Evolutionary conservation across 1,140 invertebrate species (phyloP), one percentile per base, ranked within the genome.

Genomic region (Linepithema humile): DNA sequence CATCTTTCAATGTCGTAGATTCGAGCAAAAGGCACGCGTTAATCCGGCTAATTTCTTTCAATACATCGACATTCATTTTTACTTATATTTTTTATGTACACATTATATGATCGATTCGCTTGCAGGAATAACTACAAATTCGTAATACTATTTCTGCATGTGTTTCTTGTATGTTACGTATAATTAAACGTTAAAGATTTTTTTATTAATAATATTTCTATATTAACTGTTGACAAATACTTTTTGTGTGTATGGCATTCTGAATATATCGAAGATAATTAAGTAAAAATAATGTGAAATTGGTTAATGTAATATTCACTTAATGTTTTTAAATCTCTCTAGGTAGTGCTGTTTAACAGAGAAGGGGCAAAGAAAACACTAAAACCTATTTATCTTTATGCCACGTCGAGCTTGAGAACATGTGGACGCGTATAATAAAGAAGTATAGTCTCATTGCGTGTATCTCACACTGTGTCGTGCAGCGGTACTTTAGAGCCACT

Each of bases 1-100:
- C 85, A 83, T 73, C 23, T 26, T 65, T 87, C 38, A 57, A 87
- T 87, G 83, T 87, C 72, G 23, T 75, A 77, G 72, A 67, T 57
- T 78, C 32, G 20, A 74, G 29, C 35, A 55, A 38, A 45, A 65
- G 43, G 15, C 43, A 15, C 73, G n/a, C 70, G 70, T 73, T 82
- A 86, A 57, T 57, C 17, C 55, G 38, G 26, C 10, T 55, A 85
- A 86, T 86, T 85, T 62, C 48, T 26, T 26, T 45, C 29, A 38
- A 0, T 26, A 29, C 12, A 17, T 17, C 12, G 85, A 75, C 15
- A 62, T 53, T 48, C 40, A 55, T 64, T 78, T 72, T 17, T 29
- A 29, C 9, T 65, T 32, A 32, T 55, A 73, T 59, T 35, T 57
- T 73, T 57, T 26, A 73, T 60, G 23, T 60, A 43, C 3, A 55